phyloP scores from a whole-genome alignment of 2,888 invertebrate genomes.

The Linyphia triangularis region DNA sequence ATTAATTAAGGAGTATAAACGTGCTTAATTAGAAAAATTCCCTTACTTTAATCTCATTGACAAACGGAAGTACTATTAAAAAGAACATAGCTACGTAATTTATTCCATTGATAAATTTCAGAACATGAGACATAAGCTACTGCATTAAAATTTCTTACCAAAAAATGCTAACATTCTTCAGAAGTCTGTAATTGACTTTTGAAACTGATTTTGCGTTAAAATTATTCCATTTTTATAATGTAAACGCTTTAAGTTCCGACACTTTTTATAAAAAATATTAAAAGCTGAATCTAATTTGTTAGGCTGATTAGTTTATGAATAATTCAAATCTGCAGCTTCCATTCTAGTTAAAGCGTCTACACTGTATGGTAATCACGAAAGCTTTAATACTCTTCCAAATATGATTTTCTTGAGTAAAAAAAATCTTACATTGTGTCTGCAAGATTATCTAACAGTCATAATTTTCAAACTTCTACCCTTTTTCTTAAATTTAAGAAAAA shows the following conservation, averaged over 20 bases:
- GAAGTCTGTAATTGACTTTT: slow-evolving; percentile 63
- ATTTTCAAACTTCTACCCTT: slow-evolving; percentile 26
- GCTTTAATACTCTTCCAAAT: slow-evolving; percentile 18
- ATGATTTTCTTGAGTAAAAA: slow-evolving; percentile 18
- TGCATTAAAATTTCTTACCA: not conserved
- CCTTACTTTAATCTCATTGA: not conserved
- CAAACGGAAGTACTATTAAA: not conserved
- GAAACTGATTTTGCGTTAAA: slow-evolving; percentile 38
- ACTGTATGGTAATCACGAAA: slow-evolving; percentile 23
- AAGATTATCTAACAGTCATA: not conserved
- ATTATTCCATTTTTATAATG: slow-evolving; percentile 43
- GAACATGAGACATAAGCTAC: not conserved
- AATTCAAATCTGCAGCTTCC: slow-evolving; percentile 54
- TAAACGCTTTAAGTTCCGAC: not conserved
- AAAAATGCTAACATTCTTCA: not conserved
- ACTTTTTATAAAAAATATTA: slow-evolving; percentile 24
- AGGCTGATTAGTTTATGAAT: slow-evolving; percentile 71
- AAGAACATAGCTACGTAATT: not conserved
- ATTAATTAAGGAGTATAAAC: too few species aligned
- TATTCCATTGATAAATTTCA: not conserved
- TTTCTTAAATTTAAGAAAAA: slow-evolving; percentile 4
- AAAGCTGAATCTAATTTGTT: slow-evolving; percentile 63
- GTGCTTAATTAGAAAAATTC: too few species aligned
- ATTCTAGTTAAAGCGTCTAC: slow-evolving; percentile 12
- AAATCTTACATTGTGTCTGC: not conserved